Evolutionary conservation across 2,113 vertebrate genomes (phyloP), one percentile per base, ranked within the genome.

Genomic region (Muscicapa adusta): DNA sequence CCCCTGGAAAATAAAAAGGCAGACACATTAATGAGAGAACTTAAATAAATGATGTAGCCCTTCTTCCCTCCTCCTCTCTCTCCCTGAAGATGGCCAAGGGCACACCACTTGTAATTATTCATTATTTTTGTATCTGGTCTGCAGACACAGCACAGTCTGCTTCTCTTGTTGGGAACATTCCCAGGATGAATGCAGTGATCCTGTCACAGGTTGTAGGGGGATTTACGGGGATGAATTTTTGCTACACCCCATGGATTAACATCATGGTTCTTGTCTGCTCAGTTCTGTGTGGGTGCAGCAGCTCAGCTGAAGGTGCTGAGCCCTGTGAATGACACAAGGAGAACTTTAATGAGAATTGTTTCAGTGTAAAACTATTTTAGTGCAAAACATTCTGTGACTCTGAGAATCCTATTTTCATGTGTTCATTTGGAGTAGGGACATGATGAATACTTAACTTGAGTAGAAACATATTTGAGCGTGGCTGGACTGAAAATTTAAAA

Each of bases 1-100:
- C 18, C 33, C 56, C 54, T n/a, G 85, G 45, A 89, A 94, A 96
- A 78, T 26, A 72, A 80, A 87, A n/a, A 6, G 72, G 38, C 28
- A 89, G 50, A 13, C 31, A 48, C 47, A 40, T 89, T 92, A 87
- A 85, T 81, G 73, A 87, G 79, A 76, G 74, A 73, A 81, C 8
- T 53, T 91, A 68, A 94, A 91, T 67, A 85, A 90, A 47, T 62
- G 56, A 72, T 82, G n/a, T 10, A 14, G n/a, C 8, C 10, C 31
- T 40, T 38, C 34, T 2, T 0, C 2, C 2, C 11, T 40, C 8
- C 25, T 12, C 15, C 5, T 34, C 24, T 75, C 54, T 31, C 6
- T 4, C 26, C 13, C 26, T 23, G 17, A 66, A 78, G 26, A 61
- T 60, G 62, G 50, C 54, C 81, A 17, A 62, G 51, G 87, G 47